Evolutionary conservation across 2,888 invertebrate species (phyloP).

Genomic region (Suillia variegata): DNA sequence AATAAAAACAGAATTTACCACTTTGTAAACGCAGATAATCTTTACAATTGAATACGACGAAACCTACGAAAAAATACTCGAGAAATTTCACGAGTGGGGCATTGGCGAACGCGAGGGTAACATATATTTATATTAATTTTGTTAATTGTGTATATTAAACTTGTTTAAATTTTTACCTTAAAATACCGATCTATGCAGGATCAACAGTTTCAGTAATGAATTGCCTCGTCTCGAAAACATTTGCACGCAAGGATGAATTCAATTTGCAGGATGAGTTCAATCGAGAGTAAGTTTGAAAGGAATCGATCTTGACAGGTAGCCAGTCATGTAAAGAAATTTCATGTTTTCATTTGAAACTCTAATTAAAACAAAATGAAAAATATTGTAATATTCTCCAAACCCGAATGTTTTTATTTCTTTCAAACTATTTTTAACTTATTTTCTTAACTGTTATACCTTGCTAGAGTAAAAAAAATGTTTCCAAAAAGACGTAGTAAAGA

Average conservation of each 20-base stretch:
- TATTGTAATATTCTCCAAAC: background rate
- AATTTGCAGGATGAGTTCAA: conserved; percentile 32
- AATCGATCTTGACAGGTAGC: too few species aligned
- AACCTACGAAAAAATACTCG: conserved; percentile 67
- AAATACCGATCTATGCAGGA: too few species aligned
- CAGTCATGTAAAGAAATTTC: too few species aligned
- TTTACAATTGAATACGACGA: conserved; percentile 68
- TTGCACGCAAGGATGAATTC: conserved; percentile 29
- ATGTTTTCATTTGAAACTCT: too few species aligned
- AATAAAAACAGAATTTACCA: background rate
- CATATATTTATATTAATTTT: too few species aligned
- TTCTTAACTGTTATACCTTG: background rate
- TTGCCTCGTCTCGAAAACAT: conserved; percentile 64
- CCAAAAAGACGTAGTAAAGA: too few species aligned
- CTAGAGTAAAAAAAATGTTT: background rate
- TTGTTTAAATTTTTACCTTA: too few species aligned
- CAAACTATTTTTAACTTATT: background rate
- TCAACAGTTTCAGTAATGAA: conserved; percentile 69
- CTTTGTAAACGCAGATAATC: too few species aligned
- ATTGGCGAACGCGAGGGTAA: conserved; percentile 67
- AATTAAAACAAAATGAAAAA: too few species aligned
- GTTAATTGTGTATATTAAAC: too few species aligned
- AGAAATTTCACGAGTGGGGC: conserved; percentile 66
- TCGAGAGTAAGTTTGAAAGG: conserved; percentile 35
- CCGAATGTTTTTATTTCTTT: too few species aligned